Percentiles rank a stretch among this genome's conserved stretches.
Conservation (phyloP, 2,797 vertebrate species). For the Syndactyla subalaris region DNA sequence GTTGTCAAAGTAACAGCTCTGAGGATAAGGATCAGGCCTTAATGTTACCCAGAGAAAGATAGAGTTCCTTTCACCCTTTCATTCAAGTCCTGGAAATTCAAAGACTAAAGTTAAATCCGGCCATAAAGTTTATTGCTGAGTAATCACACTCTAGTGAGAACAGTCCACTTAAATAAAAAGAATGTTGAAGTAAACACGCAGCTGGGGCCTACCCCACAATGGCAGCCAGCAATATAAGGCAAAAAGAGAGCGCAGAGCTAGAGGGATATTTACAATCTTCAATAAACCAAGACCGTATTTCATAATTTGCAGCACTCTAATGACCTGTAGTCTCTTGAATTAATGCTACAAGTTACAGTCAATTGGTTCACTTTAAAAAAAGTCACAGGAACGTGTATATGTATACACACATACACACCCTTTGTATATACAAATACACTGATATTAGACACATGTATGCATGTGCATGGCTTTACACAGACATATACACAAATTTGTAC, state of each 20-base stretch:
- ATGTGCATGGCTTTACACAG: not conserved
- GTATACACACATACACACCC: not conserved
- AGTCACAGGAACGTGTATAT: not conserved
- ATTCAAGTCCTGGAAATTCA: constrained; percentile 81
- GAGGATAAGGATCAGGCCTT: constrained; percentile 51
- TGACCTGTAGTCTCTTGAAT: constrained; percentile 51
- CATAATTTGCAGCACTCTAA: constrained; percentile 67
- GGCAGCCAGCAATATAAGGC: constrained; percentile 58
- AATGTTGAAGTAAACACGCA: constrained; percentile 77
- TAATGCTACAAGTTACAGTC: constrained; percentile 67
- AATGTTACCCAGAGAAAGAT: constrained; percentile 57
- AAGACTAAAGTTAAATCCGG: constrained; percentile 83
- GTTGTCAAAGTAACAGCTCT: not conserved
- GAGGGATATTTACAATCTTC: constrained; percentile 61
- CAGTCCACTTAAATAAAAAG: constrained; percentile 79
- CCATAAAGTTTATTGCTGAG: constrained; percentile 86
- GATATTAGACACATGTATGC: not conserved
- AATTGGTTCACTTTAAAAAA: constrained; percentile 30
- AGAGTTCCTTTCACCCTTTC: constrained; percentile 73
- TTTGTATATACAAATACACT: not conserved
- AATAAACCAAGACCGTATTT: constrained; percentile 60
- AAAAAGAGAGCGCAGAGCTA: constrained; percentile 30
- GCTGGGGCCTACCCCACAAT: constrained; percentile 80
- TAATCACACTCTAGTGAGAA: constrained; percentile 84
- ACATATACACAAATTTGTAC: not conserved